Base-by-base conservation (phyloP, 2,113 vertebrate genomes). In the Gymnogyps californianus region DNA sequence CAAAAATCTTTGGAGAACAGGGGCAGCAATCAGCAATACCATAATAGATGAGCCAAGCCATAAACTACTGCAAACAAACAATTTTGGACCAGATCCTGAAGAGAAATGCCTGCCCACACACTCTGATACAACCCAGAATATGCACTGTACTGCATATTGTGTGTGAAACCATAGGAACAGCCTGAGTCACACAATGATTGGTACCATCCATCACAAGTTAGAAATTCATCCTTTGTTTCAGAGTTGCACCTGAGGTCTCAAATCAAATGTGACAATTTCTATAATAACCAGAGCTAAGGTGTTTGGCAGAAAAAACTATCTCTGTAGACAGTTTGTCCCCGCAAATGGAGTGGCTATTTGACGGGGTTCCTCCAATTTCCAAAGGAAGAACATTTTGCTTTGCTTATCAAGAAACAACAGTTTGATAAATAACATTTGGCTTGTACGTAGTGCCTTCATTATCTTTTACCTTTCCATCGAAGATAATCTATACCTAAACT, bases 191-290 rank as follows among this genome's bases (percentile, higher is more conserved):
- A 36, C 87, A 9, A 29, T 94, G 96, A 97, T 90, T 95, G 91
- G 87, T 96, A 86, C 89, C 91, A 96, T 97, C 95, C 89, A 97
- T 96, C 97, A 96, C 84, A 96, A 96, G 82, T 93, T 94, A 88
- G 87, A 94, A 96, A 95, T 58, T 90, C 11, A 2, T 94, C 94
- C 87, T 88, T 91, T 96, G 75, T 93, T 97, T 91, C 83, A 44
- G 47, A 87, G 83, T 82, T 95, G 91, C 94, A 98, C 90, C 91
- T 74, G 75, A 92, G 97, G 89, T 93, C 95, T 93, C 89, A 83
- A 93, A 95, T 97, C 96, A 96, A 92, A 95, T 94, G 69, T 93
- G 93, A 97, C 97, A 91, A 89, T 80, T 89, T 96, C 84, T 84
- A 57, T 61, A 92, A 90, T 87, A 89, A 87, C 52, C 26, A 3